Conservation (phyloP, 2,113 vertebrate genomes). For the Misgurnus anguillicaudatus region DNA sequence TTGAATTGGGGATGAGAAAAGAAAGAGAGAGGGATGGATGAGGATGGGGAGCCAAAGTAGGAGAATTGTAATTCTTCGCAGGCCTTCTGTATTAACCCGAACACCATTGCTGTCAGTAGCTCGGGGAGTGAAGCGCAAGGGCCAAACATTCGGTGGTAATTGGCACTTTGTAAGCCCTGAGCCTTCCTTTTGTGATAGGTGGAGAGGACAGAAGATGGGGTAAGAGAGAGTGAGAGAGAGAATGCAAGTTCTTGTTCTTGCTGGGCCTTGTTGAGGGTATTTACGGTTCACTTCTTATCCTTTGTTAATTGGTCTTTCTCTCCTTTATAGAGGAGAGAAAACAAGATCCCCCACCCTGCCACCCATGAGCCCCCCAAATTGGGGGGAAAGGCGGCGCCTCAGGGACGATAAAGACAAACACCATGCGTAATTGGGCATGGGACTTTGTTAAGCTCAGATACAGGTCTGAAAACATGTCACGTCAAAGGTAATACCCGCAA, state of each 20-base stretch:
- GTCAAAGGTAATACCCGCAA: neutral
- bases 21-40: conserved; percentile 52
- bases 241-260: conserved; percentile 72
- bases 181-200: conserved; percentile 75
- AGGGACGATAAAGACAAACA: conserved; percentile 10
- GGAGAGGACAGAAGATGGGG: conserved; percentile 46
- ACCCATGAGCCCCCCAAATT: conserved; percentile 66
- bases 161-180: conserved; percentile 80
- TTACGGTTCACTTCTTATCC: conserved; percentile 83
- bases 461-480: conserved; percentile 26
- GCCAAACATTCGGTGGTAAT: conserved; percentile 83
- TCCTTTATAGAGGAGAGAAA: conserved; percentile 62
- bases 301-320: conserved; percentile 80
- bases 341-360: conserved; percentile 62
- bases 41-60: conserved; percentile 64
- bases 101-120: conserved; percentile 82
- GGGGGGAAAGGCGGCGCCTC: conserved; percentile 23
- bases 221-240: conserved; percentile 54
- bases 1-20: conserved; percentile 56
- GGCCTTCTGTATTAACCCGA: conserved; percentile 85
- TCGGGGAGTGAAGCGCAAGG: conserved; percentile 78
- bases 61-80: conserved; percentile 81
- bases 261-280: conserved; percentile 79
- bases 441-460: conserved; percentile 30
- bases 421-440: conserved; percentile 21